Evolutionary conservation across 2,888 invertebrate genomes (phyloP).

Genomic region (Anorthoa munda): DNA sequence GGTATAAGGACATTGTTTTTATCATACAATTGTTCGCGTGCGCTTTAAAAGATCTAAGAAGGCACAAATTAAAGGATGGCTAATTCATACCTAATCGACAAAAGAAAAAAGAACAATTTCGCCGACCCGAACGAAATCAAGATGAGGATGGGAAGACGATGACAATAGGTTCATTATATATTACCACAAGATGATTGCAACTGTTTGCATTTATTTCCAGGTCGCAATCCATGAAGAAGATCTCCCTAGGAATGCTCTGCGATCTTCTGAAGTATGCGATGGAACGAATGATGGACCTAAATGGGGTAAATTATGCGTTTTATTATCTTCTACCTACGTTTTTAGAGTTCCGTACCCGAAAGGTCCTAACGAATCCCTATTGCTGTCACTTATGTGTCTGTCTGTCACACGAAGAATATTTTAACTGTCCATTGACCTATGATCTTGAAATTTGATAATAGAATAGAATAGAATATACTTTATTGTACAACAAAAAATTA

Average conservation of each 20-base stretch:
- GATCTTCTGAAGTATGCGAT: constrained; percentile 95
- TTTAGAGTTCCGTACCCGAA: not conserved
- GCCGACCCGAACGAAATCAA: not conserved
- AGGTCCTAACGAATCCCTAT: no score
- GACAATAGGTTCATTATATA: not conserved
- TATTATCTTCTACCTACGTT: constrained; percentile 24
- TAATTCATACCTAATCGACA: not conserved
- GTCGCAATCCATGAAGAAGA: constrained; percentile 93
- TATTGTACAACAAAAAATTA: no score
- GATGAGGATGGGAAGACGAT: not conserved
- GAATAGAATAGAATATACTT: no score
- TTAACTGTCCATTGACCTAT: no score
- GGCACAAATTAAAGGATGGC: constrained; percentile 7
- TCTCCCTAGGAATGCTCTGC: constrained; percentile 94
- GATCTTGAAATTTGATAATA: no score
- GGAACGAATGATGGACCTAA: constrained; percentile 94
- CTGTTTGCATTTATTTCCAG: constrained; percentile 79
- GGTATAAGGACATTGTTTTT: not conserved
- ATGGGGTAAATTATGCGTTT: constrained; percentile 92
- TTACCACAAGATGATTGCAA: constrained; percentile 11
- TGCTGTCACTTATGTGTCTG: no score
- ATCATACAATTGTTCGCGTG: not conserved
- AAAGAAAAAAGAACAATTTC: not conserved
- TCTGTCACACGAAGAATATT: no score
- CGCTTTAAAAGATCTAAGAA: not conserved